A percentile compares a stretch with the other conserved stretches of the same genome.
phyloP scores from a whole-genome alignment of 2,888 invertebrate genomes.

The Tineola bisselliella region DNA sequence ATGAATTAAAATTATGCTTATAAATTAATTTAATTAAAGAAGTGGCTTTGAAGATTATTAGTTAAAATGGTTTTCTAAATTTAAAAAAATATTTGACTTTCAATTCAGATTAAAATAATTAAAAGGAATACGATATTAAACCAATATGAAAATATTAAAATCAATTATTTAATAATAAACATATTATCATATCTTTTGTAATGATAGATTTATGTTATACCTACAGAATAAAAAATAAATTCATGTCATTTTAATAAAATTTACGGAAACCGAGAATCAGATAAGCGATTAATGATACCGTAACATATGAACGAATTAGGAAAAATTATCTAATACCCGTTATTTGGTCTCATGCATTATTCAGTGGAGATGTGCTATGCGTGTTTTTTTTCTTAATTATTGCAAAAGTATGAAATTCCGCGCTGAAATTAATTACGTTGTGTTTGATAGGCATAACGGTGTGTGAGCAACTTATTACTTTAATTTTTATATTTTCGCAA shows the following conservation, averaged over 20 bases:
- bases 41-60: too few relatives aligned
- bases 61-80: too few relatives aligned
- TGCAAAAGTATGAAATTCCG: conserved; percentile 6
- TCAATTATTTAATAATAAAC: too few relatives aligned
- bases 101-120: too few relatives aligned
- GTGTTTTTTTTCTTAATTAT: conserved; percentile 1
- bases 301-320: conserved; percentile 1
- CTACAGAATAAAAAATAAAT: not conserved
- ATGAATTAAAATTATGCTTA: too few relatives aligned
- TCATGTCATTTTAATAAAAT: not conserved
- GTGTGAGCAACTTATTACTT: not conserved
- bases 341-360: conserved; percentile 10
- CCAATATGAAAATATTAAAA: too few relatives aligned
- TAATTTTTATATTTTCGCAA: not conserved
- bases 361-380: conserved; percentile 9
- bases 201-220: not conserved
- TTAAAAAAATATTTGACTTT: too few relatives aligned
- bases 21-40: too few relatives aligned
- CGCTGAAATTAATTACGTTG: not conserved
- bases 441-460: conserved; percentile 4
- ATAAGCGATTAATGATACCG: conserved; percentile 6
- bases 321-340: conserved; percentile 12
- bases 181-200: not conserved
- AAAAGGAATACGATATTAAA: too few relatives aligned
- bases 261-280: not conserved